Conservation (phyloP, 2,888 invertebrate species). For the Elaeidobius kamerunicus region DNA sequence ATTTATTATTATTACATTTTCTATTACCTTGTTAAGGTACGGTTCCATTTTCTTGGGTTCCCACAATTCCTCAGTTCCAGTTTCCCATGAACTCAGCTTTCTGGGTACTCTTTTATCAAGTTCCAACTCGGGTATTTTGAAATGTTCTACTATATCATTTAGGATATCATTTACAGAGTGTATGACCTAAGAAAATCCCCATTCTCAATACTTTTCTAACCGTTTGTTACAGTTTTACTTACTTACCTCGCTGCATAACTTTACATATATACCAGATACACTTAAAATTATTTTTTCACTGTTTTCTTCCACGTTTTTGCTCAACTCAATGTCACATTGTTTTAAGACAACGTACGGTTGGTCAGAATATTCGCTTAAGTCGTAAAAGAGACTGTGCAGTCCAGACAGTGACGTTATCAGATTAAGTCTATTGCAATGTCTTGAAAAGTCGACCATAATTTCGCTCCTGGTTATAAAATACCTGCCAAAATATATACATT, state of each 20-base stretch:
- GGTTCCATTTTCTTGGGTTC: constrained; percentile 62
- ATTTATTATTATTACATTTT: background rate
- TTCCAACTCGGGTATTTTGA: constrained; percentile 46
- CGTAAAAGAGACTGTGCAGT: constrained; percentile 53
- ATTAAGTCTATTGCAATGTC: constrained; percentile 62
- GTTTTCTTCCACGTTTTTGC: constrained; percentile 61
- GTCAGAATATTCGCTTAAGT: constrained; percentile 42
- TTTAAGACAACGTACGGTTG: constrained; percentile 60
- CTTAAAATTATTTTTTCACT: constrained; percentile 63
- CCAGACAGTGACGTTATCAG: constrained; percentile 61
- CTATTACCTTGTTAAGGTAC: constrained; percentile 23
- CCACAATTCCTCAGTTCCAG: constrained; percentile 63
- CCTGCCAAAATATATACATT: constrained; percentile 13
- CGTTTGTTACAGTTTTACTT: background rate
- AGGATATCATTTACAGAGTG: constrained; percentile 63
- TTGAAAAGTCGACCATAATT: constrained; percentile 66
- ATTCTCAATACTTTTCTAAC: background rate
- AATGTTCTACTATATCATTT: constrained; percentile 49
- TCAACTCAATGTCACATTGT: constrained; percentile 70
- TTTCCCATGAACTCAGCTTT: constrained; percentile 23
- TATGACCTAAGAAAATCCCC: constrained; percentile 44
- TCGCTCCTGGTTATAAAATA: constrained; percentile 64
- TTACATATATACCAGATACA: constrained; percentile 67
- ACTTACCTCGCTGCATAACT: constrained; percentile 65
- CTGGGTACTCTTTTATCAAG: constrained; percentile 27